Evolutionary conservation across 2,888 invertebrate genomes (phyloP).

Genomic region (Thymelicus acteon): DNA sequence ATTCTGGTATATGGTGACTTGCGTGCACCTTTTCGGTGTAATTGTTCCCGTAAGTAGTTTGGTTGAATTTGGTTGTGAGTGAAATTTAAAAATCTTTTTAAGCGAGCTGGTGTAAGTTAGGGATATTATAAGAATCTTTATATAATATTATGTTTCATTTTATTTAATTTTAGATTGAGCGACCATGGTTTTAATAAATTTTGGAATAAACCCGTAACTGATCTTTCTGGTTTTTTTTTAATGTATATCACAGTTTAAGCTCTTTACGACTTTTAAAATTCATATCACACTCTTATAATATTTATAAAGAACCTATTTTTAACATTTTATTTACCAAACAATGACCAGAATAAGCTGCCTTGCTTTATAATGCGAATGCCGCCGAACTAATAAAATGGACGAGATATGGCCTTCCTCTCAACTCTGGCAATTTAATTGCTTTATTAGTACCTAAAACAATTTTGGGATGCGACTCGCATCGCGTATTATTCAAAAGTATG

Average conservation of each 20-base stretch:
- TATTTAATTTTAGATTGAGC: no score
- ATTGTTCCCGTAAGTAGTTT: slow-evolving; percentile 18
- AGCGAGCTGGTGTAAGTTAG: background rate
- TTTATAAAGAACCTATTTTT: no score
- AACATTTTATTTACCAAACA: background rate
- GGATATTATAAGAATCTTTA: no score
- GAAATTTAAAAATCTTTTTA: background rate
- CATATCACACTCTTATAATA: no score
- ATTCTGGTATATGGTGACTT: slow-evolving; percentile 49
- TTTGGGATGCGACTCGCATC: slow-evolving; percentile 19
- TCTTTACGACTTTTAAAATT: no score
- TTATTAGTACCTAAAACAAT: slow-evolving; percentile 53
- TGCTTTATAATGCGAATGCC: slow-evolving; percentile 56
- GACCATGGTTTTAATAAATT: no score
- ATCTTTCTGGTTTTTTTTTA: no score
- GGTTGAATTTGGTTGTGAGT: slow-evolving; percentile 5
- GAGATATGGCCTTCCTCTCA: slow-evolving; percentile 57
- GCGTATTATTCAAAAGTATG: slow-evolving; percentile 27
- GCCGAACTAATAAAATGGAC: slow-evolving; percentile 61
- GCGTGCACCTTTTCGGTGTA: slow-evolving; percentile 14
- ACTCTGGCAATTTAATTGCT: slow-evolving; percentile 63
- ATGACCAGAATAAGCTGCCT: slow-evolving; percentile 49
- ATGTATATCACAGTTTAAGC: no score
- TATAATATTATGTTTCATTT: no score
- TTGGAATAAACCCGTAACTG: no score